A percentile compares a stretch with the other conserved stretches of the same genome.
These are phyloP conservation scores for Trisateles emortualis DNA, from an alignment of 2,888 invertebrate species.

Conservation along the genomic window DNA sequence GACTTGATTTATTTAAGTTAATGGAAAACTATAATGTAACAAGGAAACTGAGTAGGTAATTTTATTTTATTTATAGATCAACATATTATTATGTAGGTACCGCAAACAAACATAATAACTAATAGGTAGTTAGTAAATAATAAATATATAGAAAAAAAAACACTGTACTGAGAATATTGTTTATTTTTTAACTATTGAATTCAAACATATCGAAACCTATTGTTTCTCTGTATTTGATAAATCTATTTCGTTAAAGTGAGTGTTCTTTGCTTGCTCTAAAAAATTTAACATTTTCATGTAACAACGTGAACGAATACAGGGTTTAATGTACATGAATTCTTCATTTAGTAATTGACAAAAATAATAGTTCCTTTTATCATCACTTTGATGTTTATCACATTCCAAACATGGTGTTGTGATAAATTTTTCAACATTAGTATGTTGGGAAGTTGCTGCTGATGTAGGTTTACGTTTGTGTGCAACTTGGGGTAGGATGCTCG, in stretches of 20 bases:
- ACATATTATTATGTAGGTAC: slow-evolving; percentile 2
- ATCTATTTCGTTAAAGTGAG: slow-evolving; percentile 5
- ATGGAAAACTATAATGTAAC: slow-evolving; percentile 1
- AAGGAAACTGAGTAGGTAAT: slow-evolving; percentile 2
- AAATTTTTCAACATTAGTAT: slow-evolving; percentile 1
- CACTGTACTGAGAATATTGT: too few species aligned
- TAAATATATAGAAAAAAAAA: too few species aligned
- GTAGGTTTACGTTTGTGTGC: slow-evolving; percentile 4
- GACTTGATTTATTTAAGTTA: background rate
- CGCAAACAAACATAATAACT: background rate
- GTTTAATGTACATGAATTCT: slow-evolving; percentile 6
- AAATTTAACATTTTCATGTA: slow-evolving; percentile 5
- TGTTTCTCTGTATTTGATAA: slow-evolving; percentile 1
- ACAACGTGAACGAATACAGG: slow-evolving; percentile 5
- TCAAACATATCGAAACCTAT: slow-evolving; percentile 1
- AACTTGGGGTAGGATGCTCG: background rate
- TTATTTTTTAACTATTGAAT: slow-evolving; percentile 2
- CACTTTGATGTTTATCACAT: slow-evolving; percentile 1
- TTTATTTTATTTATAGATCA: slow-evolving; percentile 1
- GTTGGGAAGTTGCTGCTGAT: slow-evolving; percentile 5
- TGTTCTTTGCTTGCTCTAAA: slow-evolving; percentile 6
- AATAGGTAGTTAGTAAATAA: too few species aligned
- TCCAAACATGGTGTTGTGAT: slow-evolving; percentile 2
- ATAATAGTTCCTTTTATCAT: background rate
- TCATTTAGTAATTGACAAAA: slow-evolving; percentile 6